Base-by-base conservation (phyloP, 1,140 invertebrate genomes). In the Cherax destructor region DNA sequence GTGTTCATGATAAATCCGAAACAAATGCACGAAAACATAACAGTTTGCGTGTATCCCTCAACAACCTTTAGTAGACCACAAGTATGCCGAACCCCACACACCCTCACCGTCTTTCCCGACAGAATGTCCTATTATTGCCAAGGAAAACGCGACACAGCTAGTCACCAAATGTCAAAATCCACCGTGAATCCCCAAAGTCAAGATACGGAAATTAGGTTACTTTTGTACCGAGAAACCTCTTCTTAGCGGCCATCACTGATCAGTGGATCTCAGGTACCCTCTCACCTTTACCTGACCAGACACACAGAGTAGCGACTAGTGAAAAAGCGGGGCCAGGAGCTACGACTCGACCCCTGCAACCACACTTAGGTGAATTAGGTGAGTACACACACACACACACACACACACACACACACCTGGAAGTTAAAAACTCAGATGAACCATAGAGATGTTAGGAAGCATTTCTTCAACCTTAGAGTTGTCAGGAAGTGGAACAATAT, bases 191-290 rank as follows among this genome's bases (percentile, higher is more conserved):
- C 30, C n/a, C 76, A 13, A 7, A n/a, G 6, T 16, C 76, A 78
- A 50, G 76, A 78, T n/a, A 78, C 76, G 76, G 77, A 79, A 49
- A 50, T 79, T 79, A 79, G 77, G 77, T 79, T 49, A 79, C 77
- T 50, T 79, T 79, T 79, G 77, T 79, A 30, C 77, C 47, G 10
- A 50, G 18, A 50, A 79, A 79, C 47, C 47, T 10, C 47, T 79
- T 21, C 47, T 49, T 50, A 52, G 77, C 77, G 77, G 47, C 6
- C 50, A 6, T 79, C 10, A 74, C 69, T 74, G 69, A 11, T 9
- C 69, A 41, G 30, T 41, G n/a, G 6, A 24, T n/a, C 9, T n/a
- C 69, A 24, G n/a, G n/a, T 74, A 74, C 11, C 5, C 69, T 24
- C 69, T 30, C 69, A 74, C 24, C 24, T 74, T 6, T 4, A 16